Base-by-base conservation (phyloP, 2,797 vertebrate genomes). In the Hoplostethus atlanticus region DNA sequence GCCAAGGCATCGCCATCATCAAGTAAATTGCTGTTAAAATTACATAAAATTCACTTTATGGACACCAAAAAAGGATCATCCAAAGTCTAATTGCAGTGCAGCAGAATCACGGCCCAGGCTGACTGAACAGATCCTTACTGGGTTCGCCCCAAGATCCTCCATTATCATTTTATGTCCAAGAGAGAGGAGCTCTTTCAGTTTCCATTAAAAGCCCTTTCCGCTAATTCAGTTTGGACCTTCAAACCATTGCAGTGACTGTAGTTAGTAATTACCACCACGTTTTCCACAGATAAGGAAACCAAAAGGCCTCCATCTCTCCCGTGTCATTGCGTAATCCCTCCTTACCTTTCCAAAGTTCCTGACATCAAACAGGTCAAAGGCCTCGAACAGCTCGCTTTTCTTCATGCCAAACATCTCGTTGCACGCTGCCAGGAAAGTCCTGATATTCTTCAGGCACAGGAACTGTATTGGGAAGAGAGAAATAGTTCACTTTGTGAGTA, bases 391-490 rank as follows among this genome's bases (percentile, higher is more conserved):
- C 81, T 99, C 97, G 25, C 94, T 97, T 82, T 97, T 99, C 95
- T 96, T 98, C 97, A 99, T 98, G 51, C 95, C 95, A 80, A 99
- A 99, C 1, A 90, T 92, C 50, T 98, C 97, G 16, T 89, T 95
- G 88, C 98, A 99, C 1, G 95, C 95, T 0, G 83, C 80, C 86
- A 99, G 95, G 85, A 99, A 99, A 0, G 97, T 99, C 83, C 98
- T 93, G 93, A 99, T 99, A 56, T 99, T 99, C 95, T 99, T 99
- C 96, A 99, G 89, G 91, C 98, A 99, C 62, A 99, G 96, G 92
- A 99, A 99, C 98, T 99, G 90, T 3, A 51, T 38, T 38, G 30
- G 30, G 59, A 80, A 31, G 42, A 86, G 51, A 89, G 46, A 78
- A 21, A 60, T 11, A 12, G 34, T 73, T 31, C n/a, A 52, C 63